Evolutionary conservation across 2,797 vertebrate genomes (phyloP).

Genomic region (Fistularia commersonii): DNA sequence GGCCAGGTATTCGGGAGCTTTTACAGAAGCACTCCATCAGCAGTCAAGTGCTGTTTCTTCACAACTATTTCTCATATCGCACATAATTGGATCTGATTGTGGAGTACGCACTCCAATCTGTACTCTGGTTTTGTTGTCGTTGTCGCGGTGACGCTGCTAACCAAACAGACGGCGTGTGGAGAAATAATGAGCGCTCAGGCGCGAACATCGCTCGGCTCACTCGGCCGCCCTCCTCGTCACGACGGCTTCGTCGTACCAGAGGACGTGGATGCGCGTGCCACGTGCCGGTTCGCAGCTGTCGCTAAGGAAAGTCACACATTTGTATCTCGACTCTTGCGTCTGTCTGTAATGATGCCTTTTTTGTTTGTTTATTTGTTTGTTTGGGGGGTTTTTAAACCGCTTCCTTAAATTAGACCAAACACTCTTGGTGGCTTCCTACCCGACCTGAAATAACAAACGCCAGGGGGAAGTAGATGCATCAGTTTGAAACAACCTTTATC

Average conservation of each 20-base stretch:
- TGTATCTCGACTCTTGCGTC: no score
- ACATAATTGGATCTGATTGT: conserved; percentile 44
- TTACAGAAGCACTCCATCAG: conserved; percentile 51
- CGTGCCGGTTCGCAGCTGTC: not conserved
- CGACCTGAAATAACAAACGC: no score
- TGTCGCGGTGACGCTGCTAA: conserved; percentile 20
- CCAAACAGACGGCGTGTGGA: conserved; percentile 43
- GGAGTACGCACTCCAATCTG: conserved; percentile 33
- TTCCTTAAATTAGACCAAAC: no score
- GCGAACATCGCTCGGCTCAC: conserved; percentile 16
- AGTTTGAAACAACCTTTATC: no score
- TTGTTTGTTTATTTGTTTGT: no score
- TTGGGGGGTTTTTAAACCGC: no score
- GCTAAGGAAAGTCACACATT: no score
- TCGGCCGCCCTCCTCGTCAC: conserved; percentile 18
- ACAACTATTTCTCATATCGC: conserved; percentile 26
- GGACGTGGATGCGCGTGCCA: conserved; percentile 1
- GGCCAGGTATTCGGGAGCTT: conserved; percentile 25
- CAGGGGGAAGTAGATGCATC: no score
- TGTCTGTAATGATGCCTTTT: no score
- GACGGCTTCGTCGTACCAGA: conserved; percentile 14
- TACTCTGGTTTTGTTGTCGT: conserved; percentile 20
- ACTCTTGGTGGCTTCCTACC: no score
- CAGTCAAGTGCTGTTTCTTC: conserved; percentile 49
- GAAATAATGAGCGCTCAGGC: conserved; percentile 43